Conservation (phyloP, 1,140 invertebrate genomes). For the Ceratoteleas bidentatus region DNA sequence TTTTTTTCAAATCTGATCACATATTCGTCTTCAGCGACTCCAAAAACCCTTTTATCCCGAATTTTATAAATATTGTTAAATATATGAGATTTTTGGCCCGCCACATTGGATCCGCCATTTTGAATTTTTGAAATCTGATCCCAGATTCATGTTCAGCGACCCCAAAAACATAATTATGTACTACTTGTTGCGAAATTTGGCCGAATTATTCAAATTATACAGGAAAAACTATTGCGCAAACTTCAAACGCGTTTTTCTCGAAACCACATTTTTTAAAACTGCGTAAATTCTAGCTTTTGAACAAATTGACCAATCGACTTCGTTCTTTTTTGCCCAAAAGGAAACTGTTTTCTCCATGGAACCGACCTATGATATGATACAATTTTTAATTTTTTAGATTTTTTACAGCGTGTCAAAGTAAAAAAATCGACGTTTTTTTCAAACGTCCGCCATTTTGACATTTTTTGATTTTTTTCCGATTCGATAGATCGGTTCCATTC, state of each 20-base stretch:
- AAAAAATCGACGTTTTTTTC: conserved; percentile 20
- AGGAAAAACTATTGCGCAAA: conserved; percentile 18
- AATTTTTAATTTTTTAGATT: conserved; percentile 20
- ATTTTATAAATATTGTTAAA: no score
- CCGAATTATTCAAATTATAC: conserved; percentile 24
- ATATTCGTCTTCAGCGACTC: conserved; percentile 7
- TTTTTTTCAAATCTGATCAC: neutral
- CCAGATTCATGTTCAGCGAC: conserved; percentile 9
- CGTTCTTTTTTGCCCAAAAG: conserved; percentile 9
- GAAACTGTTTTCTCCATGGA: conserved; percentile 23
- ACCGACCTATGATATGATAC: conserved; percentile 6
- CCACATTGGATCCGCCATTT: conserved; percentile 8
- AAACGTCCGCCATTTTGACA: conserved; percentile 2
- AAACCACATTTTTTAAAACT: conserved; percentile 18
- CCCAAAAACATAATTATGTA: neutral
- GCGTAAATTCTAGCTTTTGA: conserved; percentile 8
- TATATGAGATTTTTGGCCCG: no score
- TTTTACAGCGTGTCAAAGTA: conserved; percentile 13
- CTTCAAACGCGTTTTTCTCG: conserved; percentile 19
- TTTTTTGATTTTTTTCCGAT: conserved; percentile 15
- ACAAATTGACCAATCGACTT: conserved; percentile 16
- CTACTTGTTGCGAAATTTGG: conserved; percentile 6
- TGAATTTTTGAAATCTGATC: neutral
- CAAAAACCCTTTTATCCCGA: neutral
- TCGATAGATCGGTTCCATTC: conserved; percentile 12